Evolutionary conservation across 2,797 vertebrate genomes (phyloP), one percentile per base, ranked within the genome.

Genomic region (Sarcophilus harrisii): DNA sequence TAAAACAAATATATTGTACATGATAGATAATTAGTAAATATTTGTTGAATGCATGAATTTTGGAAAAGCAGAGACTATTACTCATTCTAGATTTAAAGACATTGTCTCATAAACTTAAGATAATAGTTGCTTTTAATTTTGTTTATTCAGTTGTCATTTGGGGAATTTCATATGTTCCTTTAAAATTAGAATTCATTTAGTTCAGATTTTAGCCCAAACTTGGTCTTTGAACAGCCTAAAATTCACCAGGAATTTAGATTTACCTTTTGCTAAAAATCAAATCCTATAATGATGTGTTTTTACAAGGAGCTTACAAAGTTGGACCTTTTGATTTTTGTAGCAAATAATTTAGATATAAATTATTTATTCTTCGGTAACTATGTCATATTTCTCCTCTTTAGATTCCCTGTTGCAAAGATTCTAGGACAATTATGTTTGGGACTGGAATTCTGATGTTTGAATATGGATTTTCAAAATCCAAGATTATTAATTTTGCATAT

Each of bases 91-190:
- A 81, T 38, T 3, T 24, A 81, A 8, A 81, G 66, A 81, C 21
- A 87, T 95, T 73, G 38, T 96, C 95, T 96, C 55, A 81, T 91
- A 32, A 38, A 8, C 91, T 93, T 89, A 57, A 94, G 81, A 89
- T 92, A 58, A 66, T 90, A 90, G 59, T 95, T 92, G 66, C 21
- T 66, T 94, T 92, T 30, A 45, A n/a, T 60, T 4, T 55, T 90
- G 62, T 93, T 95, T 93, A 91, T 96, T 93, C 81, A 89, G 90
- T 94, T 95, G 94, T 73, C 87, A 94, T 81, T 21, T 90, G 89
- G 58, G 90, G 66, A 45, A 57, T 94, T 95, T 90, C 93, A 58
- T 89, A 92, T n/a, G 16, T 95, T 94, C 90, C 91, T 81, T 91
- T 57, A 66, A 89, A 95, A 89, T 27, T 91, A 55, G 91, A 93